Percentiles rank a stretch among this genome's conserved stretches.
Evolutionary conservation across 2,888 invertebrate genomes (phyloP).

Genomic region (Neocrepidodera transversa): DNA sequence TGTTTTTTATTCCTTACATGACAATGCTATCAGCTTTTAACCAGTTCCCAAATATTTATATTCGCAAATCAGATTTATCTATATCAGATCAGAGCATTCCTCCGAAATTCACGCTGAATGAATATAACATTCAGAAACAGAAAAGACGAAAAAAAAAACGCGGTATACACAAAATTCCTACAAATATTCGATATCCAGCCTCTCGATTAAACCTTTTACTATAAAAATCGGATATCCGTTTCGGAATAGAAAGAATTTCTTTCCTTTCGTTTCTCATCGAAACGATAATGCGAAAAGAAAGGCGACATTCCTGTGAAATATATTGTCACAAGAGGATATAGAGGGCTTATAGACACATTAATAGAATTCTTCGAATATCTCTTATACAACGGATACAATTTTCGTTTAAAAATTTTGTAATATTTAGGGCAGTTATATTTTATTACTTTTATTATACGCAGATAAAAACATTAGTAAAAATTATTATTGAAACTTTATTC

Average conservation of each 20-base stretch:
- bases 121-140: neutral
- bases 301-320: slow-evolving; percentile 28
- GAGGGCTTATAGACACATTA: slow-evolving; percentile 28
- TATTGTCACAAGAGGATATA: slow-evolving; percentile 23
- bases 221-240: slow-evolving; percentile 28
- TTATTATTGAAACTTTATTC: too few species aligned
- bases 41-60: too few species aligned
- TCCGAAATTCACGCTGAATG: slow-evolving; percentile 17
- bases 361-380: slow-evolving; percentile 28
- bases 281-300: slow-evolving; percentile 27
- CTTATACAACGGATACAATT: slow-evolving; percentile 14
- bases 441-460: neutral
- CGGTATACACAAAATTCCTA: slow-evolving; percentile 22
- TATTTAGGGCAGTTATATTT: neutral
- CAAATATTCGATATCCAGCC: slow-evolving; percentile 26
- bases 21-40: too few species aligned
- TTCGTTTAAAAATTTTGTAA: slow-evolving; percentile 10
- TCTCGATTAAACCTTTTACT: slow-evolving; percentile 29
- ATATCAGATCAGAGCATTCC: slow-evolving; percentile 6
- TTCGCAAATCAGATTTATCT: slow-evolving; percentile 8
- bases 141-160: slow-evolving; percentile 9
- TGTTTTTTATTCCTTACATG: too few species aligned
- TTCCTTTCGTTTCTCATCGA: slow-evolving; percentile 22
- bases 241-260: slow-evolving; percentile 27
- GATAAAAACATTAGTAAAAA: too few species aligned